Conservation (phyloP, 2,113 vertebrate genomes). For the Pelmatolapia mariae region DNA sequence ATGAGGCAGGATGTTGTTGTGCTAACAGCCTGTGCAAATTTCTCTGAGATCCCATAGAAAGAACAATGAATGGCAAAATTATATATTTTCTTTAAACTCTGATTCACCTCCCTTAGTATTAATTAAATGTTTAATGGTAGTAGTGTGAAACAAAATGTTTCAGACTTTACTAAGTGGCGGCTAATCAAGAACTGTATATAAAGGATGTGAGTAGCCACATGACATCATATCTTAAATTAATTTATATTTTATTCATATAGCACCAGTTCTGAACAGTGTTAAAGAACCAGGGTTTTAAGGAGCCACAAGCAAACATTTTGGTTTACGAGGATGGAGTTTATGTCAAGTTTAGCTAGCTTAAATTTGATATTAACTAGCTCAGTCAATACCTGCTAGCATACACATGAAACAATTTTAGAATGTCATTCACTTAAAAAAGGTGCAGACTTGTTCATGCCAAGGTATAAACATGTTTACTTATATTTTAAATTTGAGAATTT, state of each 20-base stretch:
- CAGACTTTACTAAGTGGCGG: background rate
- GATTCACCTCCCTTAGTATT: background rate
- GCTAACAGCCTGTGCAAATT: background rate
- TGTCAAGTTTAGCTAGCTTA: background rate
- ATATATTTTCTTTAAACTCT: background rate
- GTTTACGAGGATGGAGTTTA: background rate
- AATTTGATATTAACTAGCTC: background rate
- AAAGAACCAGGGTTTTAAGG: background rate
- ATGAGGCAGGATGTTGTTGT: background rate
- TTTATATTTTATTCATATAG: background rate
- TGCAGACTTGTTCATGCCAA: background rate
- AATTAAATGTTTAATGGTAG: background rate
- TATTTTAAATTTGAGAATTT: background rate
- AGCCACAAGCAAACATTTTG: background rate
- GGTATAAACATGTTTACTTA: background rate
- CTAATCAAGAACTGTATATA: background rate
- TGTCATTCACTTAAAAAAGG: background rate
- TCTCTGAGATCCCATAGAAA: background rate
- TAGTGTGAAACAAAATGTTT: background rate
- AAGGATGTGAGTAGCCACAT: background rate
- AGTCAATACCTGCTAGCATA: background rate
- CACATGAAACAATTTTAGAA: background rate
- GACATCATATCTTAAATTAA: background rate
- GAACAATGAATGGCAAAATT: background rate
- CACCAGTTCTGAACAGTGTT: background rate